These are phyloP conservation scores for Odontophorus gujanensis DNA, from an alignment of 2,113 vertebrate genomes.

Conservation along the genomic window DNA sequence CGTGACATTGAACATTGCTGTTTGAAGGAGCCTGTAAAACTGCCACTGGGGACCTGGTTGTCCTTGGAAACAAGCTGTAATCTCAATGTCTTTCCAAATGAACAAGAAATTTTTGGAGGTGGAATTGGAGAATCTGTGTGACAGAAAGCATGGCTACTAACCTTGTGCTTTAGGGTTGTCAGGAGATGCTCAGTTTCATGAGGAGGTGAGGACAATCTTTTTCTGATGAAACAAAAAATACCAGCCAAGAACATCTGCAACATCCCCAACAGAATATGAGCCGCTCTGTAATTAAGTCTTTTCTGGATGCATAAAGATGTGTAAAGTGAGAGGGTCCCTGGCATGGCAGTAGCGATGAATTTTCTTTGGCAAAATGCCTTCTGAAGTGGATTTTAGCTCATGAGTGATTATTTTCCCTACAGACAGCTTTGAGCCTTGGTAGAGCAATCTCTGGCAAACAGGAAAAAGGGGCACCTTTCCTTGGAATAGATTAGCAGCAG, in stretches of 20 bases:
- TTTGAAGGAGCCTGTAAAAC: conserved; percentile 15
- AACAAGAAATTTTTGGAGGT: conserved; percentile 35
- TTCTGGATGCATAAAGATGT: conserved; percentile 10
- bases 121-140: not conserved
- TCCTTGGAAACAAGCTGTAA: conserved; percentile 33
- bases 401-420: conserved; percentile 29
- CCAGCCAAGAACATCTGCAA: not conserved
- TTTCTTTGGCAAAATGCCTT: conserved; percentile 16
- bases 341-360: not conserved
- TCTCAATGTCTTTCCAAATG: conserved; percentile 17
- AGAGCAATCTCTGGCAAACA: not conserved
- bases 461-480: not conserved
- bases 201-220: not conserved
- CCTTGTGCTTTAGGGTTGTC: not conserved
- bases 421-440: not conserved
- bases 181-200: not conserved
- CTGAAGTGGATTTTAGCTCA: not conserved
- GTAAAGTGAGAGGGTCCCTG: not conserved
- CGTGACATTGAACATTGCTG: not conserved
- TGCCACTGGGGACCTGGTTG: conserved; percentile 1
- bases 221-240: not conserved
- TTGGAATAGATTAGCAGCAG: not conserved
- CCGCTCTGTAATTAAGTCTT: conserved; percentile 16
- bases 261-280: not conserved
- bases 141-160: conserved; percentile 15